Evolutionary conservation across 2,888 invertebrate genomes (phyloP), one percentile per base, ranked within the genome.

Genomic region (Philonicus albiceps): DNA sequence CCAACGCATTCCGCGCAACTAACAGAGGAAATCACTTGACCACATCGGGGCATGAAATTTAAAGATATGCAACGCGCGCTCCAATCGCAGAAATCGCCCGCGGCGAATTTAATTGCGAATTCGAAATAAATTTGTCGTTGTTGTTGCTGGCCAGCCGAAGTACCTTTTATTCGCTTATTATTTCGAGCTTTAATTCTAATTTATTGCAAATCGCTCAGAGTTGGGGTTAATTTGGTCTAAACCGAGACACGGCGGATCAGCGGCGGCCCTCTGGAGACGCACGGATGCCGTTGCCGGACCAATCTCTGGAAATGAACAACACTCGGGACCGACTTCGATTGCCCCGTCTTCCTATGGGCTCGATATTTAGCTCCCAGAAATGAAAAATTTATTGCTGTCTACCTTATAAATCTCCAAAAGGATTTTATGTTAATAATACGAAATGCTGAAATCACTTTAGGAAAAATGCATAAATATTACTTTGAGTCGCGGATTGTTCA

Each of bases 51-150:
- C 64, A 37, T 72, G 83, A 83, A 72, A 64, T 43, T 80, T 80
- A 83, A 72, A 55, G 64, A 83, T 64, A 83, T 83, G 83, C 72
- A 83, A 40, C 30, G 43, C 85, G 73, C 74, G 75, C 74, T 85
- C 85, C 75, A 53, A 49, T 75, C 53, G 75, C 76, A 89, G 89
- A 90, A 90, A 90, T 90, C 90, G 90, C 90, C 90, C 89, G 90
- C 89, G 89, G 90, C 89, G 90, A 90, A 90, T 90, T 90, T 90
- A 90, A 90, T 90, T 90, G 90, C 90, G 89, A 90, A 90, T 90
- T 89, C 90, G 89, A 89, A 90, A 90, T 90, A 90, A 90, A 90
- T 90, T 90, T 90, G 90, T 90, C 90, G 89, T 90, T 89, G 53
- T 87, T 83, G 84, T 86, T 86, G 78, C 19, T 86, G 19, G 53